Conservation (phyloP, 2,888 invertebrate species). For the Euspilapteryx auroguttella region DNA sequence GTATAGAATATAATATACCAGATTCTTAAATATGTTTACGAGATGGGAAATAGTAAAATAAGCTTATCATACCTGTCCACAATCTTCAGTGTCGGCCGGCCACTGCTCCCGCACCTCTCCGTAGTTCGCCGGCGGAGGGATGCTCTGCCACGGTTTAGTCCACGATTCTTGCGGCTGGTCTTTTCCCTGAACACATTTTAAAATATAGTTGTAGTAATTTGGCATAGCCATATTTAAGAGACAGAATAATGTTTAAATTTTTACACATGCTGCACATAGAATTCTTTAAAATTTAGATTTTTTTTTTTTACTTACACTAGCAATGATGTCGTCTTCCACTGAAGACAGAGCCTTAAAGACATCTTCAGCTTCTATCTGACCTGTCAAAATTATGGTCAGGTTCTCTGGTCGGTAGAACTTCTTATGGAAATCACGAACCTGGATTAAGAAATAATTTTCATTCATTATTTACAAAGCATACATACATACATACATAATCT, state of each 20-base stretch:
- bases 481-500: too few species aligned
- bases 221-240: too few species aligned
- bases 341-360: conserved; percentile 73
- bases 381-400: conserved; percentile 79
- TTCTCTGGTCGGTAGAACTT: conserved; percentile 90
- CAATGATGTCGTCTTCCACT: conserved; percentile 75
- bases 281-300: too few species aligned
- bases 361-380: conserved; percentile 74
- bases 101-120: conserved; percentile 63
- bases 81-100: conserved; percentile 83
- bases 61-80: conserved; percentile 65
- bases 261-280: too few species aligned
- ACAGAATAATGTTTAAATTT: too few species aligned
- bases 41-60: too few species aligned
- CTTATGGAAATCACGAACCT: conserved; percentile 80
- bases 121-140: conserved; percentile 65
- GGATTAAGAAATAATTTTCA: conserved; percentile 17
- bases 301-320: conserved; percentile 61
- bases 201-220: too few species aligned
- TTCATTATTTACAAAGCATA: too few species aligned
- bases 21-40: too few species aligned
- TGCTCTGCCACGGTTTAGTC: conserved; percentile 76
- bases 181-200: conserved; percentile 23
- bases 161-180: conserved; percentile 51
- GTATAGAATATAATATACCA: too few species aligned